phyloP scores from a whole-genome alignment of 2,797 vertebrate species.

The Bufotes viridis region DNA sequence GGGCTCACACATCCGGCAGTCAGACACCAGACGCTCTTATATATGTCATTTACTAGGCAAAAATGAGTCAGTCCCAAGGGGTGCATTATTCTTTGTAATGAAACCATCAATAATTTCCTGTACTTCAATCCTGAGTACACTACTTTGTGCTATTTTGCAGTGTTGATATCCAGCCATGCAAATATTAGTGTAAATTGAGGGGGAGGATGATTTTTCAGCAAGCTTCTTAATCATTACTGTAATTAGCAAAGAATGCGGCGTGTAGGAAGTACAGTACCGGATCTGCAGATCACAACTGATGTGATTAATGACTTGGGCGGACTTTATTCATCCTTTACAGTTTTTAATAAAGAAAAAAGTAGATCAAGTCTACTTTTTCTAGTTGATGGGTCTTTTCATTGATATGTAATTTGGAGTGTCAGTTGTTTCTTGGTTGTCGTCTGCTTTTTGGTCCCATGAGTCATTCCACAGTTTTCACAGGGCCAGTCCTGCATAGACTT shows the following conservation, averaged over 20 bases:
- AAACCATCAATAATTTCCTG: conserved; percentile 52
- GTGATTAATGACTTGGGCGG: not conserved
- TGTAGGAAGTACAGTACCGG: not conserved
- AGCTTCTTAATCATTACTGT: not conserved
- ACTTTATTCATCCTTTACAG: not conserved
- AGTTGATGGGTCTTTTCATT: not conserved
- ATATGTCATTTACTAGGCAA: conserved; percentile 53
- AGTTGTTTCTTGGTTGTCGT: too few relatives aligned
- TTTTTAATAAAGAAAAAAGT: not conserved
- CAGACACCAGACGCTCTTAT: conserved; percentile 54
- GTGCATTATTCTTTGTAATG: conserved; percentile 54
- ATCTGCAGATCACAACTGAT: not conserved
- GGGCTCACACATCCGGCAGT: conserved; percentile 32
- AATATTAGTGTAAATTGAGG: conserved; percentile 2
- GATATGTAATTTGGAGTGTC: not conserved
- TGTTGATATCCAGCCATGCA: conserved; percentile 21
- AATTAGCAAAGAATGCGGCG: not conserved
- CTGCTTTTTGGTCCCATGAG: too few relatives aligned
- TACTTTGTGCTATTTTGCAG: conserved; percentile 17
- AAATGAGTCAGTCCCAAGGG: conserved; percentile 22
- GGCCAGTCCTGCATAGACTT: too few relatives aligned
- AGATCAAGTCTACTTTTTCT: not conserved
- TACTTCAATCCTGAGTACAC: conserved; percentile 2
- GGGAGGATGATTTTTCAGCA: not conserved
- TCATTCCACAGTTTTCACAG: too few relatives aligned